Conservation (phyloP, 2,888 invertebrate species). For the Sepioteuthis lessoniana region DNA sequence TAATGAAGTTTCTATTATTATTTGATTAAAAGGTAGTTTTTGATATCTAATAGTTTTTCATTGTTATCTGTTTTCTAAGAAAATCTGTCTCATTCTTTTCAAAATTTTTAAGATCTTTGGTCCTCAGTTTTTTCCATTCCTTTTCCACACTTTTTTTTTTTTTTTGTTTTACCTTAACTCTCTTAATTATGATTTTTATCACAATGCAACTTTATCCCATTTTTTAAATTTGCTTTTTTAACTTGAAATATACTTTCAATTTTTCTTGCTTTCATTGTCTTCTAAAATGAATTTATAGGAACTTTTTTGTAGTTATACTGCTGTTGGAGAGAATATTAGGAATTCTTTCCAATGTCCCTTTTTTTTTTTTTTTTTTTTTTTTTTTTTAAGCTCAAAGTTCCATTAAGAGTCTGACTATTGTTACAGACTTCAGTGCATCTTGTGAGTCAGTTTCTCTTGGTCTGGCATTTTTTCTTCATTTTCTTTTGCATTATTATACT, state of each 20-base stretch:
- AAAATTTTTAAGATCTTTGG: not conserved
- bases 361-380: not conserved
- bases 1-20: too few species aligned
- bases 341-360: not conserved
- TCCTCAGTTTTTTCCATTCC: not conserved
- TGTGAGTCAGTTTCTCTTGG: not conserved
- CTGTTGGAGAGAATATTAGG: not conserved
- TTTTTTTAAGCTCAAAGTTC: not conserved
- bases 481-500: not conserved
- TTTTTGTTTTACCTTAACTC: not conserved
- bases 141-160: not conserved
- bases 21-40: too few species aligned
- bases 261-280: not conserved
- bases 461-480: not conserved
- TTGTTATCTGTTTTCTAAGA: not conserved
- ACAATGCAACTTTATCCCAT: not conserved
- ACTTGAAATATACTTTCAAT: too few species aligned
- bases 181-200: slow-evolving; percentile 1
- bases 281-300: not conserved
- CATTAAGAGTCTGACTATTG: not conserved
- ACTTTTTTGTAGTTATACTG: not conserved
- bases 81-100: not conserved
- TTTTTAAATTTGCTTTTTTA: not conserved
- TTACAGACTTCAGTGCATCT: not conserved
- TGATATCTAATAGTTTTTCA: too few species aligned